Percentiles rank a stretch among this genome's conserved stretches.
Conservation (phyloP, 2,888 invertebrate species). For the Tuta absoluta region DNA sequence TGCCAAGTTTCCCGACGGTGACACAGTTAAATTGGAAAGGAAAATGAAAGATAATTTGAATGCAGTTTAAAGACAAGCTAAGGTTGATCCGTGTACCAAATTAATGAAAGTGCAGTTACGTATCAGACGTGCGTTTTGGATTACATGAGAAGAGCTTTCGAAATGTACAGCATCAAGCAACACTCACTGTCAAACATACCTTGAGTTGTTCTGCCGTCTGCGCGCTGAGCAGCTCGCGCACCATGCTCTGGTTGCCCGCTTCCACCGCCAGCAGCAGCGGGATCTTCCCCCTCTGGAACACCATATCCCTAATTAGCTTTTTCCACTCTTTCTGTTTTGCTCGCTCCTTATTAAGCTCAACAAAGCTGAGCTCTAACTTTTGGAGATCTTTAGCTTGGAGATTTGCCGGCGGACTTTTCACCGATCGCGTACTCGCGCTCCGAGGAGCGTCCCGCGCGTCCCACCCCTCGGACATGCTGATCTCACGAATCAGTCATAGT, state of each 20-base stretch:
- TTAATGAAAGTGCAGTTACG: neutral
- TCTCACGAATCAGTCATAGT: constrained; percentile 31
- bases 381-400: constrained; percentile 65
- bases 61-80: neutral
- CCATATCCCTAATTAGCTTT: constrained; percentile 81
- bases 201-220: constrained; percentile 94
- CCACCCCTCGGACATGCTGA: constrained; percentile 38
- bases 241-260: constrained; percentile 97
- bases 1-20: constrained; percentile 6
- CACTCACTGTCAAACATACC: constrained; percentile 55
- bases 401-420: constrained; percentile 62
- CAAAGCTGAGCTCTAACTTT: constrained; percentile 75
- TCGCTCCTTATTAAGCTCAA: constrained; percentile 78
- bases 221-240: constrained; percentile 93
- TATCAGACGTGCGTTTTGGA: neutral
- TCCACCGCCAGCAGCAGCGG: constrained; percentile 96
- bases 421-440: constrained; percentile 56
- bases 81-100: neutral
- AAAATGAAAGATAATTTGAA: constrained; percentile 1
- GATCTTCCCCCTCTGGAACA: constrained; percentile 93
- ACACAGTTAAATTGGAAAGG: constrained; percentile 5
- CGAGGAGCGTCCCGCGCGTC: constrained; percentile 58
- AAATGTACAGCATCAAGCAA: neutral
- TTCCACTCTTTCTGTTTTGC: constrained; percentile 79
- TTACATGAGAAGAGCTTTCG: neutral